Evolutionary conservation across 2,888 invertebrate genomes (phyloP), one percentile per base, ranked within the genome.

Genomic region (Scrobipalpa atriplicella): DNA sequence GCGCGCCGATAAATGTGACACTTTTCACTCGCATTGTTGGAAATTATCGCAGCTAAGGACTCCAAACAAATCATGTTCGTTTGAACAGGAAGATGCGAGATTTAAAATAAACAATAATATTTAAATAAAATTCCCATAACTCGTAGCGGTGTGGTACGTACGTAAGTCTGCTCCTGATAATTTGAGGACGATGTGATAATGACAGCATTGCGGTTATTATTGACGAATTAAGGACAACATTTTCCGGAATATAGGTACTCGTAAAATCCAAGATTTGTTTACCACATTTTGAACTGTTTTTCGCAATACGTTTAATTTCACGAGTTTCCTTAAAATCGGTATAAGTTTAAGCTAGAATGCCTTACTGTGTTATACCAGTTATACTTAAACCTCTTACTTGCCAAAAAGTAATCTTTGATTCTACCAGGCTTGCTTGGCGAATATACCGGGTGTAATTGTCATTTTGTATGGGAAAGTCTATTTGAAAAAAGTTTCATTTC

Each of bases 1-100:
- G 75, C 75, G 81, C 81, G 76, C 77, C 73, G 87, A 89, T 87
- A 87, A 81, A 81, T 77, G 78, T 75, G 79, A 80, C 86, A 80
- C 78, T 84, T 85, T 89, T 76, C 79, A 51, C 56, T 54, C n/a
- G 56, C 39, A 56, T 76, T 73, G 72, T 76, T 76, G 72, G 19
- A 64, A 41, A 16, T 64, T 64, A 64, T 64, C 56, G 18, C 38
- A 11, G 41, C 38, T 19, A 21, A 39, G 19, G 39, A 43, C 36
- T 58, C 1, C 38, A 52, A 52, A 38, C 16, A 56, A 56, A 52
- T n/a, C 19, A 18, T 56, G 21, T 21, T 56, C 21, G 21, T 13
- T 21, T 56, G 21, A 56, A 56, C 19, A 56, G 54, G 54, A 56
- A 21, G 29, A 21, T 6, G 21, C 13, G 54, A 29, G 21, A 52